Evolutionary conservation across 2,888 invertebrate genomes (phyloP).

Genomic region (Pterobdella sp.): DNA sequence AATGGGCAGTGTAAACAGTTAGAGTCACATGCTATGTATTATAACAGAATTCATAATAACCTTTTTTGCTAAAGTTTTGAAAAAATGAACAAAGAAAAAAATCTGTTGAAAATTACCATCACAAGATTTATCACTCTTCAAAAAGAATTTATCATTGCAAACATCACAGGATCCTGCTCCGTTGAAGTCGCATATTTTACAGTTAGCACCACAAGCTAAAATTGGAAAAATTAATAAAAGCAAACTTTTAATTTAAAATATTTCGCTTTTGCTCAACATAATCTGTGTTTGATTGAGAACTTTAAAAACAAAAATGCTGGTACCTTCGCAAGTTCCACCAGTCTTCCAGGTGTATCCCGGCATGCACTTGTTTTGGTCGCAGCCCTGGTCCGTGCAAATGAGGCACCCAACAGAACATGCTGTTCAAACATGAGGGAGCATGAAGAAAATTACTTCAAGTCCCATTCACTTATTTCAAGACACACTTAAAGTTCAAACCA

Average conservation of each 20-base stretch:
- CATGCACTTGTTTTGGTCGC: constrained; percentile 30
- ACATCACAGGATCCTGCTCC: constrained; percentile 26
- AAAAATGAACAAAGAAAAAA: not conserved
- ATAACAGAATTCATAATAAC: too few species aligned
- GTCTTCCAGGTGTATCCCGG: constrained; percentile 18
- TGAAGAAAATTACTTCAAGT: not conserved
- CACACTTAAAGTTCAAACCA: not conserved
- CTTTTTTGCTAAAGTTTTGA: too few species aligned
- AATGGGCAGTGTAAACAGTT: not conserved
- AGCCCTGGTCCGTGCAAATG: constrained; percentile 18
- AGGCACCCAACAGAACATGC: constrained; percentile 26
- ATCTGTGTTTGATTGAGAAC: not conserved
- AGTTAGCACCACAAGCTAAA: constrained; percentile 27
- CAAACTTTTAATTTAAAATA: not conserved
- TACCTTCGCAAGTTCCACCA: constrained; percentile 23
- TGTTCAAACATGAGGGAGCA: constrained; percentile 14
- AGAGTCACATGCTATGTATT: not conserved
- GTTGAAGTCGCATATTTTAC: constrained; percentile 24
- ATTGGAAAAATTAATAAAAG: not conserved
- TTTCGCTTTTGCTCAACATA: too few species aligned
- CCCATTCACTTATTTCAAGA: not conserved
- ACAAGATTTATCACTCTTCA: constrained; percentile 12
- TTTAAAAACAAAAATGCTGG: not conserved
- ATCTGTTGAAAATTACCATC: not conserved
- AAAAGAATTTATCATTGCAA: constrained; percentile 20